These are phyloP conservation scores for Rapana venosa DNA, from an alignment of 2,888 invertebrate species.

Conservation along the genomic window DNA sequence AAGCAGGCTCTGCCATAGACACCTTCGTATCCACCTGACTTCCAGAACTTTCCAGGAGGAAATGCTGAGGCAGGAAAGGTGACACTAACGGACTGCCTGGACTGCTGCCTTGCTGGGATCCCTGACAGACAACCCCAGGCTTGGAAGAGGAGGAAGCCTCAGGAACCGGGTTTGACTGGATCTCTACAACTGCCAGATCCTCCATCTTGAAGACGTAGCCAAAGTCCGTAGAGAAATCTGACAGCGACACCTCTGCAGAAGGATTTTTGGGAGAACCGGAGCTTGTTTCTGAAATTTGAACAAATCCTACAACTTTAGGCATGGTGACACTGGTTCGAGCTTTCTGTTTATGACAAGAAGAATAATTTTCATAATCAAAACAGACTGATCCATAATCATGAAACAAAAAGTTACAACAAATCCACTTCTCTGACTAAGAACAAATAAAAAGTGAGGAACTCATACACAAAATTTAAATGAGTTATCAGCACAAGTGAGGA, in stretches of 20 bases:
- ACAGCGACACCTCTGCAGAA: background rate
- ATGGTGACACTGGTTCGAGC: background rate
- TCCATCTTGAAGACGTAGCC: conserved; percentile 41
- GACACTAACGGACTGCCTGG: background rate
- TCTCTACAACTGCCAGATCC: background rate
- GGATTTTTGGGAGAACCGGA: background rate
- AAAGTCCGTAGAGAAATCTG: conserved; percentile 28
- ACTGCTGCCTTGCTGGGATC: background rate
- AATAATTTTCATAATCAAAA: background rate
- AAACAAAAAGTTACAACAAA: background rate
- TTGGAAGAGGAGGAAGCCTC: background rate
- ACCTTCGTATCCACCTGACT: conserved; percentile 12
- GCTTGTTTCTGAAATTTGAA: background rate
- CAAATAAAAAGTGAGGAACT: too few species aligned
- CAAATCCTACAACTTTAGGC: background rate
- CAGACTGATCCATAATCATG: background rate
- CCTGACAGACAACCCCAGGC: background rate
- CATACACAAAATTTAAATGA: too few species aligned
- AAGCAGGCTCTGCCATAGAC: conserved; percentile 44
- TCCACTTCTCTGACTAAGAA: too few species aligned
- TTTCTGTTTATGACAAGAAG: background rate
- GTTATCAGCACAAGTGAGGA: too few species aligned
- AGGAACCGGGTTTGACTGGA: background rate
- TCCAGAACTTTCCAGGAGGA: conserved; percentile 44
- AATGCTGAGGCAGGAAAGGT: conserved; percentile 15